Evolutionary conservation across 2,888 invertebrate genomes (phyloP), one percentile per base, ranked within the genome.

Genomic region (Embidobia sp.): DNA sequence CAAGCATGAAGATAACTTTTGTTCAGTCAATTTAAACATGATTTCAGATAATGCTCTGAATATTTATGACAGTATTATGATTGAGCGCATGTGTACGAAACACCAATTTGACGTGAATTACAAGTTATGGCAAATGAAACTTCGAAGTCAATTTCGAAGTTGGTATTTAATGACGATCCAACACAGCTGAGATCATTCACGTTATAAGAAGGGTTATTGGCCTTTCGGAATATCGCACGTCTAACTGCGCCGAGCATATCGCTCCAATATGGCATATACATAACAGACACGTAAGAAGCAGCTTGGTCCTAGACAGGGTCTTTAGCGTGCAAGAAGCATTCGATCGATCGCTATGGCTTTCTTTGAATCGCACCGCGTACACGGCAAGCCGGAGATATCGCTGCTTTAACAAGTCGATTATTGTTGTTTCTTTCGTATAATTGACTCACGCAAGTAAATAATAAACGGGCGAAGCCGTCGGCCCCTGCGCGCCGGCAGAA

Each of bases 281-380:
- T 48, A 63, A 61, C 63, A 55, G 63, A 61, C 75, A 57, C 35
- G 57, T 63, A 75, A 69, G 69, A 63, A 63, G 29, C 73, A 55
- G 49, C 59, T 42, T 35, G 75, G 69, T 75, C 69, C 69, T 57
- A 63, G 69, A 69, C 69, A 49, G 42, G 63, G 69, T 75, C 63
- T 75, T 75, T 75, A 75, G 75, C 75, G 63, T 75, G 75, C 69
- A 53, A 69, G 69, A 63, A 55, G 57, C 64, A n/a, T 67, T 57
- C 63, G 59, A 76, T 76, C 76, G 76, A 76, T 69, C 51, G 29
- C 49, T 57, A 69, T 59, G 64, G 64, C 44, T 70, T 76, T 64
- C 63, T 69, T 55, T 31, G 55, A 55, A 49, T 53, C 19, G 53
- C 33, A 8, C 40, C 11, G 26, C 37, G 29, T 18, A 22, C 37